phyloP scores from a whole-genome alignment of 1,140 invertebrate species.

The Rhopalosiphum maidis region DNA sequence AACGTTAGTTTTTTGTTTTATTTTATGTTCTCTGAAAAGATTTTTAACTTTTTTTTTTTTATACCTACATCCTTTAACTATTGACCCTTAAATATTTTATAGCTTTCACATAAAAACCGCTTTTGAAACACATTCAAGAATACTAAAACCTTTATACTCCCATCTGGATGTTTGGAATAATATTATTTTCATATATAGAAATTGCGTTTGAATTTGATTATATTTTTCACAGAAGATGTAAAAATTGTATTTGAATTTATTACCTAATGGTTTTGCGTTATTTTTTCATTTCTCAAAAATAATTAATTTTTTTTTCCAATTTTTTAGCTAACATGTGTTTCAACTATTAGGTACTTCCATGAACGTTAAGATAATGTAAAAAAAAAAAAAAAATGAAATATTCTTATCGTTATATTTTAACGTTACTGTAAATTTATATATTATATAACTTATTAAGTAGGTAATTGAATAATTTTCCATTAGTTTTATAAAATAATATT shows the following conservation, averaged over 20 bases:
- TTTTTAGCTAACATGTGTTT: not conserved
- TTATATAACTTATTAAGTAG: too few species aligned
- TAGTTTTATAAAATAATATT: too few species aligned
- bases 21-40: not conserved
- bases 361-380: not conserved
- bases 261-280: not conserved
- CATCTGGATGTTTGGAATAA: not conserved
- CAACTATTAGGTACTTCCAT: not conserved
- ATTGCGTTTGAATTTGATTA: not conserved
- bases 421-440: not conserved
- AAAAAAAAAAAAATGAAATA: not conserved
- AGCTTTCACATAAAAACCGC: not conserved
- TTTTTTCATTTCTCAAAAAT: not conserved
- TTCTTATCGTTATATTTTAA: too few species aligned
- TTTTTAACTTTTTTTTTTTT: not conserved
- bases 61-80: constrained; percentile 8
- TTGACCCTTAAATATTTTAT: constrained; percentile 8
- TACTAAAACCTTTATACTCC: not conserved
- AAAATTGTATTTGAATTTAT: not conserved
- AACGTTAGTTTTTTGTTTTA: not conserved
- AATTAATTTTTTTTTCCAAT: not conserved
- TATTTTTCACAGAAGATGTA: not conserved
- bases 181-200: not conserved
- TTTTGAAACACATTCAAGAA: constrained; percentile 1
- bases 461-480: not conserved